A percentile compares a stretch with the other conserved stretches of the same genome.
Conservation (phyloP, 2,113 vertebrate genomes). For the Xiphophorus hellerii region DNA sequence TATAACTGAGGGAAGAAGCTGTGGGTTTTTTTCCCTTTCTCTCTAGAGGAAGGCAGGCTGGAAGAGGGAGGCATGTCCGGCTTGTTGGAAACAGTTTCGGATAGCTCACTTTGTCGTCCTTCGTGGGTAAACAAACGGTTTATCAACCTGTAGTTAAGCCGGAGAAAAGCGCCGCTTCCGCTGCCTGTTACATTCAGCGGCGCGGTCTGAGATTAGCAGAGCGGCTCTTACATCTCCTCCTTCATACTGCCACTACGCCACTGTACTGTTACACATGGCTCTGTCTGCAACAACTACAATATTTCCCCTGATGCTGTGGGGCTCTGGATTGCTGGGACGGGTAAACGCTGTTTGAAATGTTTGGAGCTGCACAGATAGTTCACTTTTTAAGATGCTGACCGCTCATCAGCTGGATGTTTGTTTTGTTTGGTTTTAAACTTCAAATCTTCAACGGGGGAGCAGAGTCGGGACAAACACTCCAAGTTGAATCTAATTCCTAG, state of each 20-base stretch:
- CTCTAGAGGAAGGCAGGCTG: slow-evolving; percentile 38
- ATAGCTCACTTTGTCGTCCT: slow-evolving; percentile 42
- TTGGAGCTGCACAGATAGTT: slow-evolving; percentile 2
- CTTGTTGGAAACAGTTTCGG: slow-evolving; percentile 44
- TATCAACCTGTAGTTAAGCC: slow-evolving; percentile 5
- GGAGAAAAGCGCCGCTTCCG: slow-evolving; percentile 32
- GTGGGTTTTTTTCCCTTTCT: not conserved
- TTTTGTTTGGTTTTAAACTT: not conserved
- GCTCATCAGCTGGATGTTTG: not conserved
- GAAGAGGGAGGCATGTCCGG: slow-evolving; percentile 47
- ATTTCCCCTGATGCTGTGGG: not conserved
- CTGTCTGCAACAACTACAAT: slow-evolving; percentile 1
- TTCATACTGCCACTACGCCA: slow-evolving; percentile 51
- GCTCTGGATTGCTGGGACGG: not conserved
- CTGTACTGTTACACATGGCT: slow-evolving; percentile 41
- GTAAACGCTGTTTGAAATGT: not conserved
- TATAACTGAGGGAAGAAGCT: slow-evolving; percentile 43
- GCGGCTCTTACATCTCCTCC: slow-evolving; percentile 59
- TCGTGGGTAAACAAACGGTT: not conserved
- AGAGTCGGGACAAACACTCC: not conserved
- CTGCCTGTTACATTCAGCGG: slow-evolving; percentile 12
- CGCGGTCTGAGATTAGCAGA: slow-evolving; percentile 33
- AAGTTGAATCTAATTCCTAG: not conserved
- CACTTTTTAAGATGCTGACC: not conserved
- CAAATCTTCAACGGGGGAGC: not conserved